Conservation (phyloP, 2,888 invertebrate genomes). For the Papilio gigon region DNA sequence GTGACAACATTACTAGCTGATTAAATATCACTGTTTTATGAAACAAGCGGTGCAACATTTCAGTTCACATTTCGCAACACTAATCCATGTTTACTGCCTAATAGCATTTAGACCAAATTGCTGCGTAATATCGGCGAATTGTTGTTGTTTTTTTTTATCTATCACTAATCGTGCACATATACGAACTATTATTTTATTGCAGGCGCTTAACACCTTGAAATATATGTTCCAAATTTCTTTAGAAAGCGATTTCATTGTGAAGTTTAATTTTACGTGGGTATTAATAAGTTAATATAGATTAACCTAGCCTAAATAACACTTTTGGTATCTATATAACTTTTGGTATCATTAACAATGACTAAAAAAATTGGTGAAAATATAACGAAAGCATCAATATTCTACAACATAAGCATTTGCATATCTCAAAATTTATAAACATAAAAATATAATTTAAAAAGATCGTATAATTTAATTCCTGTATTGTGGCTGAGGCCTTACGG, state of each 20-base stretch:
- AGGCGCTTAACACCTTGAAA: no score
- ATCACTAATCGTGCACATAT: background rate
- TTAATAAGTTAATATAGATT: no score
- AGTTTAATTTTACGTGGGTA: no score
- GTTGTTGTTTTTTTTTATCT: background rate
- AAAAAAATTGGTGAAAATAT: no score
- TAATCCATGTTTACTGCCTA: background rate
- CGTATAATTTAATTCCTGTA: conserved; percentile 8
- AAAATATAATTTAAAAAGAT: conserved; percentile 2
- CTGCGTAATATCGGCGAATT: background rate
- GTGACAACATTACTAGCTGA: conserved; percentile 39
- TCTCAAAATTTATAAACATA: background rate
- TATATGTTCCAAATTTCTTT: no score
- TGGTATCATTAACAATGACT: no score
- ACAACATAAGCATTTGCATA: no score
- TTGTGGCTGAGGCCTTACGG: conserved; percentile 20
- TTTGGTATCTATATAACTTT: no score
- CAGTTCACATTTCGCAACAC: conserved; percentile 16
- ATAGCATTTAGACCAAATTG: background rate
- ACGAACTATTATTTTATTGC: background rate
- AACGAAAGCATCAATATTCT: no score
- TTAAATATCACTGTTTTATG: conserved; percentile 37
- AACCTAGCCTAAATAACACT: no score
- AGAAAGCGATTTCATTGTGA: no score
- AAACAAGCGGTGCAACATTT: conserved; percentile 26